A percentile compares a stretch with the other conserved stretches of the same genome.
Conservation (phyloP, 2,113 vertebrate genomes). For the Thymallus thymallus region DNA sequence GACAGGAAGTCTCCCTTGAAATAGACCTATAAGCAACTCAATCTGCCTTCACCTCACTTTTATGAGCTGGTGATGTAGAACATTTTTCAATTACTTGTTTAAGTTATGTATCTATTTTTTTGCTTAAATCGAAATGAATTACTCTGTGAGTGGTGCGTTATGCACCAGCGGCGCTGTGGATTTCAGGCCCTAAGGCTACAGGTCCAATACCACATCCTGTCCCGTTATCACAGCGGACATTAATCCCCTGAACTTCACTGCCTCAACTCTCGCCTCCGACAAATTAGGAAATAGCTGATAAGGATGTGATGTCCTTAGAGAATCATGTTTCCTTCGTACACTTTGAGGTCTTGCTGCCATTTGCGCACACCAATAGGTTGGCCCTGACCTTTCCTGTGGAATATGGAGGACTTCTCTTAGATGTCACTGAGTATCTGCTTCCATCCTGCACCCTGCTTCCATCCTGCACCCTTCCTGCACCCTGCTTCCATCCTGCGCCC, state of each 20-base stretch:
- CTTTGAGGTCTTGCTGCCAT: conserved; percentile 28
- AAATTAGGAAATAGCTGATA: conserved; percentile 62
- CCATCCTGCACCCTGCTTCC: too few species aligned
- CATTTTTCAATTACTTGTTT: conserved; percentile 7
- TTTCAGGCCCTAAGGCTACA: conserved; percentile 35
- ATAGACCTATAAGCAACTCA: too few species aligned
- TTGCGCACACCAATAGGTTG: conserved; percentile 40
- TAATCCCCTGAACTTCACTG: conserved; percentile 56
- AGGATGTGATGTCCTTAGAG: conserved; percentile 57
- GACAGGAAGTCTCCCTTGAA: too few species aligned
- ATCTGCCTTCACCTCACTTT: neutral
- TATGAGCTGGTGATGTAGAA: too few species aligned
- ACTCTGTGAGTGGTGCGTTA: conserved; percentile 35
- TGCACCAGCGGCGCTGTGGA: conserved; percentile 43
- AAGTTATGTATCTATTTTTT: conserved; percentile 40
- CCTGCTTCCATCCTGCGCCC: too few species aligned
- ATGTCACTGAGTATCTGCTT: neutral
- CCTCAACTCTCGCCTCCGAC: conserved; percentile 46
- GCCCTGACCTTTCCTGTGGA: conserved; percentile 16
- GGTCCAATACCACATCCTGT: conserved; percentile 46
- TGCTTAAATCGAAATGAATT: conserved; percentile 57
- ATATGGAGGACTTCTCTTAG: neutral
- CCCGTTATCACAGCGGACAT: conserved; percentile 58
- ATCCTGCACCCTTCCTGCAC: too few species aligned
- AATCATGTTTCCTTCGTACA: conserved; percentile 24